Percentiles rank a stretch among this genome's conserved stretches.
Evolutionary conservation across 23 tunicate genomes (phyloP).

Genomic region (Halocynthia aurantium): DNA sequence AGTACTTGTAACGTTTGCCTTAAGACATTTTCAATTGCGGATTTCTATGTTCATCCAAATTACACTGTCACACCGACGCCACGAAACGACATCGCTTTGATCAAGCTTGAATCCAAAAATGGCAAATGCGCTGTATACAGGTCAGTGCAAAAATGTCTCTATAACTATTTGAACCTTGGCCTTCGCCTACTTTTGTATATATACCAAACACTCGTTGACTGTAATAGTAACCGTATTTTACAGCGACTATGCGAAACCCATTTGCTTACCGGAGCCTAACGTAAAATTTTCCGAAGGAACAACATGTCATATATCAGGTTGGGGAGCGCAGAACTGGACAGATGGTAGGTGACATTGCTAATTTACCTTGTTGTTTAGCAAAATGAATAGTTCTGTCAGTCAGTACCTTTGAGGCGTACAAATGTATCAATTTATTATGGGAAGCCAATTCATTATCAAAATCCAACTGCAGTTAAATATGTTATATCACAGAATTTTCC

Average conservation of each 20-base stretch:
- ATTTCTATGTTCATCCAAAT: slow-evolving; percentile 12
- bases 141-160: slow-evolving; percentile 7
- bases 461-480: no score
- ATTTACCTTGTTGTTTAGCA: no score
- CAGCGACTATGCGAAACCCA: slow-evolving; percentile 17
- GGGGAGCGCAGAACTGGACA: slow-evolving; percentile 24
- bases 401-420: no score
- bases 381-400: no score
- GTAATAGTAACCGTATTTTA: background rate
- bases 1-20: background rate
- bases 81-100: slow-evolving; percentile 44
- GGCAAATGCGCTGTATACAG: slow-evolving; percentile 5
- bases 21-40: slow-evolving; percentile 28
- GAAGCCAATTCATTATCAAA: no score
- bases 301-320: slow-evolving; percentile 19
- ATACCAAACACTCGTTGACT: no score
- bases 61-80: slow-evolving; percentile 21
- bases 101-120: background rate
- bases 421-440: no score
- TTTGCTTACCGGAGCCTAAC: slow-evolving; percentile 23
- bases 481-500: no score
- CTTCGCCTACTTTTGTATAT: background rate
- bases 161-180: background rate
- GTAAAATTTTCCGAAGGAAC: background rate
- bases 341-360: background rate